Evolutionary conservation across 1,140 invertebrate species (phyloP).

Genomic region (Sweltsa coloradensis): DNA sequence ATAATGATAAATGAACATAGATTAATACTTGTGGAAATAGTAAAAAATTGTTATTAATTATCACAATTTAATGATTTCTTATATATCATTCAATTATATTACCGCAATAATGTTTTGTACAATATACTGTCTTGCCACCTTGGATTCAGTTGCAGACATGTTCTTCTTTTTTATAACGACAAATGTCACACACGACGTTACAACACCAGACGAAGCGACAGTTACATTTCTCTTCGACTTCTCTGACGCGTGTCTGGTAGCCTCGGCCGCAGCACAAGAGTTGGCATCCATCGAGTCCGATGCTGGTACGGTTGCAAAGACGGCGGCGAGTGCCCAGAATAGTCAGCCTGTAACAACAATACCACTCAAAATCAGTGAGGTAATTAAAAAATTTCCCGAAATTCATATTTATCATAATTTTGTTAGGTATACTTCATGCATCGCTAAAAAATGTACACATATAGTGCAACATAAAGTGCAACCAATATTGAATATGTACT

Average conservation of each 20-base stretch:
- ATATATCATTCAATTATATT: no score
- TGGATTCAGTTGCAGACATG: conserved; percentile 82
- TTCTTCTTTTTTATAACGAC: conserved; percentile 64
- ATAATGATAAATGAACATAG: no score
- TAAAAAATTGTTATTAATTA: no score
- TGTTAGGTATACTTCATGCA: background rate
- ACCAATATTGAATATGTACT: background rate
- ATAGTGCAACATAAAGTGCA: background rate
- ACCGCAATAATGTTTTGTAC: no score
- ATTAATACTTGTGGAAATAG: no score
- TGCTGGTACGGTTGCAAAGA: conserved; percentile 68
- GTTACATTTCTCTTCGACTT: conserved; percentile 81
- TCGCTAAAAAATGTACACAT: background rate
- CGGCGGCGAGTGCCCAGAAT: conserved; percentile 75
- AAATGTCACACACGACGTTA: conserved; percentile 74
- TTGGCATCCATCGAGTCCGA: conserved; percentile 67
- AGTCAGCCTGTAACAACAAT: conserved; percentile 46
- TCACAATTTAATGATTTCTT: no score
- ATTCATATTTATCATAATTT: background rate
- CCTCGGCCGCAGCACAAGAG: conserved; percentile 85
- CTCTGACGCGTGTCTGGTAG: conserved; percentile 73
- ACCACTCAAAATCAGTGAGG: background rate
- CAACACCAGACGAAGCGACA: conserved; percentile 93
- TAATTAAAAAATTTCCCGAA: background rate
- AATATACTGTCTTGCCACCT: no score